These are phyloP conservation scores for Parapristionchus giblindavisi DNA, from an alignment of 2,888 invertebrate genomes.

Conservation along the genomic window DNA sequence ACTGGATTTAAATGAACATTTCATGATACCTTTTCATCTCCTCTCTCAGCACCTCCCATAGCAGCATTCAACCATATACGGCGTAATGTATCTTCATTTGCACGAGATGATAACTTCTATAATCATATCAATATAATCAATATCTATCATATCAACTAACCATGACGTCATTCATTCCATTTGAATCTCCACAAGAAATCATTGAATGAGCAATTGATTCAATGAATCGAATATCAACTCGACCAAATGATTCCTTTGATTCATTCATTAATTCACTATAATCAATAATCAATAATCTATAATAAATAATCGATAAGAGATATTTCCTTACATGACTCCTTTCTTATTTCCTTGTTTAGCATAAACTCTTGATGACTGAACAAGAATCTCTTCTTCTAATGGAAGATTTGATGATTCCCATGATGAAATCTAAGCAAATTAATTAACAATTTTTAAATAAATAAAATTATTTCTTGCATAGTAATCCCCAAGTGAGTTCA, in stretches of 20 bases:
- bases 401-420: constrained; percentile 20
- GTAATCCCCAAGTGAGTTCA: background rate
- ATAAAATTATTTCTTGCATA: background rate
- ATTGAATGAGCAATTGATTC: constrained; percentile 24
- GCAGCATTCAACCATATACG: constrained; percentile 12
- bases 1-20: too few species aligned
- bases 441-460: background rate
- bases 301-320: background rate
- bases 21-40: background rate
- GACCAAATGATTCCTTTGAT: background rate
- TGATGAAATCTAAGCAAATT: background rate
- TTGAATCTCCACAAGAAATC: background rate
- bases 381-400: constrained; percentile 1
- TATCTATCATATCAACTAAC: background rate
- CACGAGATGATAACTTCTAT: constrained; percentile 3
- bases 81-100: background rate
- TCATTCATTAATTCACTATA: constrained; percentile 19
- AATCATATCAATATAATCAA: background rate
- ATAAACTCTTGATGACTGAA: constrained; percentile 19
- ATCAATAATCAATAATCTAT: background rate
- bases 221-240: constrained; percentile 20
- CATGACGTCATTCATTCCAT: background rate
- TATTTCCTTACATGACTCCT: constrained; percentile 29
- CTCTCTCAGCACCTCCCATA: background rate
- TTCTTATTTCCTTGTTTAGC: constrained; percentile 22